Base-by-base conservation (phyloP, 2,797 vertebrate species). In the Zenarchopterus dispar region DNA sequence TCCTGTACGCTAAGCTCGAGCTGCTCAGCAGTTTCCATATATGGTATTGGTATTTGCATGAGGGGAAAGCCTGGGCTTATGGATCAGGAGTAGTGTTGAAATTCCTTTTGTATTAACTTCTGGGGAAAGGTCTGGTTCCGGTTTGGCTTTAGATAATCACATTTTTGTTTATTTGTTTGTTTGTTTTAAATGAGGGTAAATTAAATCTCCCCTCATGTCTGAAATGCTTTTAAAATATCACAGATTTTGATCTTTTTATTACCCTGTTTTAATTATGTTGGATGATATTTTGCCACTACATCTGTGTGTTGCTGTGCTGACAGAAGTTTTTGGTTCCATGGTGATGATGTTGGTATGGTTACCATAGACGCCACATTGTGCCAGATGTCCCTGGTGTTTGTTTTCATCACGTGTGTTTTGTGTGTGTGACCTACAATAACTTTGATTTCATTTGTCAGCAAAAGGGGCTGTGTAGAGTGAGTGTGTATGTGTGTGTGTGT, bases 31-130 rank as follows among this genome's bases (percentile, higher is more conserved):
- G 81, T 90, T 82, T 83, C 94, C 93, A 93, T 94, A 93, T 94
- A 94, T 93, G 94, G 94, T 73, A 61, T 94, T 92, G 93, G 93
- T 94, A 95, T 94, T 94, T 94, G 71, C 77, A 91, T 93, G 89
- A 67, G 88, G 77, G 81, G 84, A 88, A 88, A 63, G 86, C 89
- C 65, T 88, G 66, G 89, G 84, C 89, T 88, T 92, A 83, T 85
- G 87, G 91, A 91, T 86, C 70, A 66, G 39, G 69, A 81, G 84
- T 86, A 80, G 63, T 94, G 89, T 89, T 94, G 73, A 86, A 89
- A 93, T 93, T 90, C 84, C 90, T 88, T n/a, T 73, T 91, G 85
- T 84, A 84, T 87, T 78, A 76, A 78, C 68, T 79, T 85, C 69
- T 75, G 58, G 83, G 81, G 90, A 92, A 82, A 78, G 10, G 63